A percentile compares a stretch with the other conserved stretches of the same genome.
Conservation (phyloP, 2,113 vertebrate species). For the Sorex araneus region DNA sequence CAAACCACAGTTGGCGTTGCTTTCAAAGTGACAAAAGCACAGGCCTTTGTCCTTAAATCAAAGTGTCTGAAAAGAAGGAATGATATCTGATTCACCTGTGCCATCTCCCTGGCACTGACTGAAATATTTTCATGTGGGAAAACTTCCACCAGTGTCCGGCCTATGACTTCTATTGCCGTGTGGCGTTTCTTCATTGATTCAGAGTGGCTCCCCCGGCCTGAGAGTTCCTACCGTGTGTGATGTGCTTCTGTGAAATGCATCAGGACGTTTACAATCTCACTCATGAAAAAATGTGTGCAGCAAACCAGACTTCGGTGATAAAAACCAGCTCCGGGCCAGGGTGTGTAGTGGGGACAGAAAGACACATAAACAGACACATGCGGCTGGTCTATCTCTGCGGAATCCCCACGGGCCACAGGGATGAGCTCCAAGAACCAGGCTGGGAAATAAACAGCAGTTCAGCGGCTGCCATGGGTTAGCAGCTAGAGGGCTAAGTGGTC, state of each 20-base stretch:
- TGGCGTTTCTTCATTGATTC: not conserved
- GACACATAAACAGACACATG: slow-evolving; percentile 8
- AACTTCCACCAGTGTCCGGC: not conserved
- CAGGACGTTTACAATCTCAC: not conserved
- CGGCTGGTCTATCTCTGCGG: slow-evolving; percentile 16
- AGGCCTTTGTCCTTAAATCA: not conserved
- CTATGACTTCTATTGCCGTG: not conserved
- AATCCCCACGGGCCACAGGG: not conserved
- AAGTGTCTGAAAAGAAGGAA: not conserved
- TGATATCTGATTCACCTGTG: not conserved
- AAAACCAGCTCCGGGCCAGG: slow-evolving; percentile 28
- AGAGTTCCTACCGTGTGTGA: not conserved
- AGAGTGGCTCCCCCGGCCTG: not conserved
- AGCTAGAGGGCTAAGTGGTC: not conserved
- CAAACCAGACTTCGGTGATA: slow-evolving; percentile 19
- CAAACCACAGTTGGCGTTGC: not conserved
- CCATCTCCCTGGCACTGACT: not conserved
- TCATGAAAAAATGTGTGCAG: not conserved
- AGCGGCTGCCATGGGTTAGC: not conserved
- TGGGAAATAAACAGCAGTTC: not conserved
- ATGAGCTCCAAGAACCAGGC: not conserved
- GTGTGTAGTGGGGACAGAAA: slow-evolving; percentile 39
- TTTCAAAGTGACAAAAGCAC: not conserved
- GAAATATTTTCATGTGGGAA: not conserved
- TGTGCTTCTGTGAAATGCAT: slow-evolving; percentile 49